phyloP scores from a whole-genome alignment of 2,888 invertebrate genomes.

The Rhamnusium bicolor region DNA sequence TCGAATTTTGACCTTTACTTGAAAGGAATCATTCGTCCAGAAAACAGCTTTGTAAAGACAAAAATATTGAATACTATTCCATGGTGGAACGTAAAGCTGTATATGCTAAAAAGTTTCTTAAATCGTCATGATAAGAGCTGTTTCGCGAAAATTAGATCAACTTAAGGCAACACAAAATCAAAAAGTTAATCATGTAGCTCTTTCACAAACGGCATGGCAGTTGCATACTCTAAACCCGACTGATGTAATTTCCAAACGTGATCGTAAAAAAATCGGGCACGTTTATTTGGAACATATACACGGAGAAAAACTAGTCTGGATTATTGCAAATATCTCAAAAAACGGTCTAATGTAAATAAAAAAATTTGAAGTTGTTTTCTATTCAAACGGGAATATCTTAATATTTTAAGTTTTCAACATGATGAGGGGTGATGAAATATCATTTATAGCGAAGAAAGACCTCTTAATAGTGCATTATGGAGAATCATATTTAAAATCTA shows the following conservation, averaged over 20 bases:
- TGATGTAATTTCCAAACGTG: constrained; percentile 39
- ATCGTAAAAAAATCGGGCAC: constrained; percentile 35
- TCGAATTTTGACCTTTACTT: constrained; percentile 46
- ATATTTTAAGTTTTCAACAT: constrained; percentile 34
- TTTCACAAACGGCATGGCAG: constrained; percentile 37
- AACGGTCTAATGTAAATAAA: neutral
- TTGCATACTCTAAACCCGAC: constrained; percentile 38
- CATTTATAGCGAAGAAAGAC: constrained; percentile 39
- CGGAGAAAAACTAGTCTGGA: no score
- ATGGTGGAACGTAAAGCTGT: constrained; percentile 42
- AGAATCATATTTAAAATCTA: constrained; percentile 39
- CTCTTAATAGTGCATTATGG: constrained; percentile 35
- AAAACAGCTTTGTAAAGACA: neutral
- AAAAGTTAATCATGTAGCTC: constrained; percentile 30
- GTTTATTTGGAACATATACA: no score
- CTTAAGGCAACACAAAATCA: neutral
- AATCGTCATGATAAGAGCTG: constrained; percentile 40
- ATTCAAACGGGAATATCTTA: no score
- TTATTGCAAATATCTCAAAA: neutral
- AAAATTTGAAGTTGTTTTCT: no score
- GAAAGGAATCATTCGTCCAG: constrained; percentile 38
- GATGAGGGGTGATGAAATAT: constrained; percentile 35
- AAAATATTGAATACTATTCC: neutral
- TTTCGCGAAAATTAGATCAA: neutral
- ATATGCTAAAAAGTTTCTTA: constrained; percentile 41